Percentiles rank a stretch among this genome's conserved stretches.
Conservation (phyloP, 64 coral and sea anemone genomes). For the Montipora capricornis region DNA sequence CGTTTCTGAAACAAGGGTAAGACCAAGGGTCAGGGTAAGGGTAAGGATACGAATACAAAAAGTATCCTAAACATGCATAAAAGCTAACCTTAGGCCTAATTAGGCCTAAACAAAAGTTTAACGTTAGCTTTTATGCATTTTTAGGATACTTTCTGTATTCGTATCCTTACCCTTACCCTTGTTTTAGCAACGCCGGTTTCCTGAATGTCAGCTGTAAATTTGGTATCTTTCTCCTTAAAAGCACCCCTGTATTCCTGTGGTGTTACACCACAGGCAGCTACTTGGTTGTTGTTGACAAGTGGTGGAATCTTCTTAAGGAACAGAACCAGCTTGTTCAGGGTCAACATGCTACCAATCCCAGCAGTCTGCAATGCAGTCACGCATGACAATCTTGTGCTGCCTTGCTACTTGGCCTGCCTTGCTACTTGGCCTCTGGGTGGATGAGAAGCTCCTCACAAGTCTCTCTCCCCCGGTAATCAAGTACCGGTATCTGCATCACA, state of each 20-base stretch:
- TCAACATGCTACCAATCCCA: neutral
- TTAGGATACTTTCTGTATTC: too few species aligned
- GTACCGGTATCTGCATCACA: too few species aligned
- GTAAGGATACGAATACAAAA: too few species aligned
- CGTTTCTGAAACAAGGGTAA: too few species aligned
- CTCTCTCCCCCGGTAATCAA: neutral
- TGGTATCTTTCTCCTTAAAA: neutral
- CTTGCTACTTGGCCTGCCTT: neutral
- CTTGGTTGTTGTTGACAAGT: neutral
- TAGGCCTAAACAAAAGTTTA: too few species aligned
- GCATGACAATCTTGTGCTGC: too few species aligned
- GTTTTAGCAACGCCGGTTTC: too few species aligned
- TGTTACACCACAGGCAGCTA: conserved; percentile 6
- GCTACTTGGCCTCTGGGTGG: neutral
- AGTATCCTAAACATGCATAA: too few species aligned
- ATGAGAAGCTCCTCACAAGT: conserved; percentile 4
- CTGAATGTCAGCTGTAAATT: neutral
- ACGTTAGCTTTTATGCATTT: too few species aligned
- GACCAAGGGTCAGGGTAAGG: too few species aligned
- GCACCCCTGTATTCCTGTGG: neutral
- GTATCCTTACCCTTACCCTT: too few species aligned
- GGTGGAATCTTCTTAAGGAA: conserved; percentile 19
- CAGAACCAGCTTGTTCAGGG: neutral
- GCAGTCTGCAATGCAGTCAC: neutral
- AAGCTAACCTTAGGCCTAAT: too few species aligned